Conservation (phyloP, 1,140 invertebrate species). For the Arctopsyche grandis region DNA sequence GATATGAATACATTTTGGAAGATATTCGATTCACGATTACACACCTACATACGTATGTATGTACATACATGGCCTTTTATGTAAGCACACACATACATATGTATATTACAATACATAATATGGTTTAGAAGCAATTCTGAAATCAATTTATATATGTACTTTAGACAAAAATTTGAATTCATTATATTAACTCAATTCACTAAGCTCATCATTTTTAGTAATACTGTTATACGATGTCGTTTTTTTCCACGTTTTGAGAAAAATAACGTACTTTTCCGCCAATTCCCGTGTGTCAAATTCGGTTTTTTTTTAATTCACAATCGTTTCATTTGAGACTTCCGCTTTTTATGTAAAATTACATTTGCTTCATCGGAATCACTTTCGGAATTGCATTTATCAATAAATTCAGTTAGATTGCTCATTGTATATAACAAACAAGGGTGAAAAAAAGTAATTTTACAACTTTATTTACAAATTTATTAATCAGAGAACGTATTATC, state of each 20-base stretch:
- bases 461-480: too few species aligned
- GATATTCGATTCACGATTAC: background rate
- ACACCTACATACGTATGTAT: background rate
- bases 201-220: too few species aligned
- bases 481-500: too few species aligned
- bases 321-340: conserved; percentile 7
- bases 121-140: too few species aligned
- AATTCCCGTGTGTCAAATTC: conserved; percentile 3
- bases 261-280: conserved; percentile 3
- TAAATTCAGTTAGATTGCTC: too few species aligned
- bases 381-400: too few species aligned
- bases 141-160: too few species aligned
- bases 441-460: too few species aligned
- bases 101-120: background rate
- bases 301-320: background rate
- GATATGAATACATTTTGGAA: background rate
- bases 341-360: background rate
- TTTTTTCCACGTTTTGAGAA: conserved; percentile 9
- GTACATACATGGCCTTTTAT: background rate
- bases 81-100: background rate
- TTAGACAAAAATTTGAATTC: too few species aligned
- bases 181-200: too few species aligned
- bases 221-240: conserved; percentile 7
- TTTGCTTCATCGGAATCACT: too few species aligned
- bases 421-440: too few species aligned